Conservation (phyloP, 2,113 vertebrate species). For the Dolichotis patagonum region DNA sequence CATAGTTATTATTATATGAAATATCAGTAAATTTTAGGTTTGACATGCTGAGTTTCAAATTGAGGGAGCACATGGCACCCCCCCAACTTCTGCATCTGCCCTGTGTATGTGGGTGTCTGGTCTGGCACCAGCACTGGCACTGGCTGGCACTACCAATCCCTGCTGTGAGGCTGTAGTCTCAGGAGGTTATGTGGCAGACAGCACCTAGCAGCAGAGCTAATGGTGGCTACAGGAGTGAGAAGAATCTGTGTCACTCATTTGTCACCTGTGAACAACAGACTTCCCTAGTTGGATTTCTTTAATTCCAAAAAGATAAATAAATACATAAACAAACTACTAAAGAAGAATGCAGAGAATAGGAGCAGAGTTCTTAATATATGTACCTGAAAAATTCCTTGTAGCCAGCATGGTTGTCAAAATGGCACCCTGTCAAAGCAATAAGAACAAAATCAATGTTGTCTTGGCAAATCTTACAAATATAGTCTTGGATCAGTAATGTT, state of each 20-base stretch:
- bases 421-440: conserved; percentile 91
- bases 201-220: neutral
- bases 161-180: accelerated
- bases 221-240: neutral
- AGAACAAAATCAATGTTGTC: conserved; percentile 68
- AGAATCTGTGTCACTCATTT: neutral
- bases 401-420: conserved; percentile 99
- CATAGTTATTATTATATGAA: neutral
- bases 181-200: neutral
- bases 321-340: neutral
- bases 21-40: neutral
- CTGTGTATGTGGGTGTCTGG: neutral
- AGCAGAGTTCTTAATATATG: conserved; percentile 72
- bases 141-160: accelerated
- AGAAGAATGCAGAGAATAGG: neutral
- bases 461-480: neutral
- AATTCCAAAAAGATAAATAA: neutral
- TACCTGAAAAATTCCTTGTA: conserved; percentile 99
- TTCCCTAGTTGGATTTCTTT: neutral
- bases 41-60: neutral
- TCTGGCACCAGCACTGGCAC: neutral
- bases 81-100: neutral
- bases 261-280: neutral
- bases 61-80: neutral
- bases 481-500: neutral